These are phyloP conservation scores for Pluvianellus socialis DNA, from an alignment of 2,113 vertebrate genomes.

Conservation along the genomic window DNA sequence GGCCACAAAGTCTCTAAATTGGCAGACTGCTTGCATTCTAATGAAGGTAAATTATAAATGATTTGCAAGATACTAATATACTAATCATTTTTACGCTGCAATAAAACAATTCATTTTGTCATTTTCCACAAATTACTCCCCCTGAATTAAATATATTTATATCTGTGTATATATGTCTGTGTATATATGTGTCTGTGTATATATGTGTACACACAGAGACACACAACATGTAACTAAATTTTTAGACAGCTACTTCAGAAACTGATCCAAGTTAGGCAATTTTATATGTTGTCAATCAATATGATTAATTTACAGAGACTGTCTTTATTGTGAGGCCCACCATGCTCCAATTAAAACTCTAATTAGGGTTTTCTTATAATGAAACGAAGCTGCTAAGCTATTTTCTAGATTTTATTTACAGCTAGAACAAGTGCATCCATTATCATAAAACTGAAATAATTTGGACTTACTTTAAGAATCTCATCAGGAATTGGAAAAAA, in stretches of 20 bases:
- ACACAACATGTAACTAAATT: background rate
- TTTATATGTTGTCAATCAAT: background rate
- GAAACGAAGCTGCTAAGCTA: background rate
- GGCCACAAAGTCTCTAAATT: background rate
- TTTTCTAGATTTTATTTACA: background rate
- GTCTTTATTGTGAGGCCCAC: background rate
- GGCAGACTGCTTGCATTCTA: background rate
- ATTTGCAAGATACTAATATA: background rate
- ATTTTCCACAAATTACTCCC: background rate
- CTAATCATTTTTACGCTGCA: background rate
- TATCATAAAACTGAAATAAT: background rate
- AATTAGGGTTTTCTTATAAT: background rate
- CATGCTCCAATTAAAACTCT: background rate
- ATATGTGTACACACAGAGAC: background rate
- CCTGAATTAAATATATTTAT: background rate
- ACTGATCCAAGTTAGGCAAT: background rate
- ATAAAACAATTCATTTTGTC: background rate
- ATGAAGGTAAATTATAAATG: background rate
- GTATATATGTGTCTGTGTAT: background rate
- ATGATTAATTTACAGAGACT: background rate
- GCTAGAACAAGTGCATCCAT: background rate
- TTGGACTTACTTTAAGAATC: background rate
- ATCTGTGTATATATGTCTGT: fast-evolving
- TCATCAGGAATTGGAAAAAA: background rate
- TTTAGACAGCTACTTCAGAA: background rate